These are phyloP conservation scores for Nomada fabriciana DNA, from an alignment of 2,888 invertebrate genomes.

Conservation along the genomic window DNA sequence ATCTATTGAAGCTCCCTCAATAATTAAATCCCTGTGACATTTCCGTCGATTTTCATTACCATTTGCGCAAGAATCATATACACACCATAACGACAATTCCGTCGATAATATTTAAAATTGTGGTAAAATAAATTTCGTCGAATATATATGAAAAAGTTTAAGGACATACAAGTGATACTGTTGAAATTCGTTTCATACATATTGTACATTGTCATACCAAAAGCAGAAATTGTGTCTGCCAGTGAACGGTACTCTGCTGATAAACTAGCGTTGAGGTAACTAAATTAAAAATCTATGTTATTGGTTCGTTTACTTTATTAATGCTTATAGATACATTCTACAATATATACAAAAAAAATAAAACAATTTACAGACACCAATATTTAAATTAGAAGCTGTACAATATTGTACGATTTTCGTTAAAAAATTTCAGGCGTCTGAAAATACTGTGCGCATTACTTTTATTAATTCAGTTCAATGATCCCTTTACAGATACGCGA, in stretches of 20 bases:
- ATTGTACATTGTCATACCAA: background rate
- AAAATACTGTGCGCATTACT: too few relatives aligned
- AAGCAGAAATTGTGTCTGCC: background rate
- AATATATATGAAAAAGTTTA: background rate
- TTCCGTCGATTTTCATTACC: constrained; percentile 28
- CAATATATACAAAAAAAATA: background rate
- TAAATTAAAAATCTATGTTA: background rate
- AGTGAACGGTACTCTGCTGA: background rate
- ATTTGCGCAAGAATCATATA: background rate
- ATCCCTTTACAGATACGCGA: background rate
- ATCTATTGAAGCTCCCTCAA: constrained; percentile 31
- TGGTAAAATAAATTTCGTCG: background rate
- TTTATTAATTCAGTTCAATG: background rate
- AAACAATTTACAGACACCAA: background rate
- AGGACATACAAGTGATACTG: background rate
- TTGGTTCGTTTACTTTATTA: background rate
- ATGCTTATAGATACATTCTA: background rate
- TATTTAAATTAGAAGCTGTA: background rate
- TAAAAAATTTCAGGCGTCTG: background rate
- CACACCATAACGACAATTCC: background rate
- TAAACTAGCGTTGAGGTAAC: background rate
- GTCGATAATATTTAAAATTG: background rate
- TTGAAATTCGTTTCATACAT: background rate
- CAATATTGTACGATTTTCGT: background rate
- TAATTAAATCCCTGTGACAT: constrained; percentile 57